phyloP scores from a whole-genome alignment of 1,140 invertebrate genomes.

The Oryctes rhinoceros region DNA sequence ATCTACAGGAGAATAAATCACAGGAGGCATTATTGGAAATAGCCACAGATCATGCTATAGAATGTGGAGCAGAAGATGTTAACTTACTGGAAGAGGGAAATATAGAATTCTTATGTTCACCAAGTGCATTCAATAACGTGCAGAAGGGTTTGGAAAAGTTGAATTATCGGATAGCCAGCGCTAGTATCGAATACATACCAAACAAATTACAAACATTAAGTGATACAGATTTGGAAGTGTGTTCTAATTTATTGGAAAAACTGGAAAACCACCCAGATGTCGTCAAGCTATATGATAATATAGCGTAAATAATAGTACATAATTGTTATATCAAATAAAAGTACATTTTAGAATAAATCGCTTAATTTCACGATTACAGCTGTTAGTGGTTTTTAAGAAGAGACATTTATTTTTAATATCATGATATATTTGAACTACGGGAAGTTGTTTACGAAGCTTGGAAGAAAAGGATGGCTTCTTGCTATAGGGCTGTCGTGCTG shows the following conservation, averaged over 20 bases:
- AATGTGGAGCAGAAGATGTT: conserved; percentile 70
- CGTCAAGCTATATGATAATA: conserved; percentile 64
- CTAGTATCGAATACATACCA: conserved; percentile 64
- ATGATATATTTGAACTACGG: too few species aligned
- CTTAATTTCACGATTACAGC: too few species aligned
- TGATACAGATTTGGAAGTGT: conserved; percentile 60
- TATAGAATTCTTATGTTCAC: conserved; percentile 62
- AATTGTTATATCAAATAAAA: background rate
- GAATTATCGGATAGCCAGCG: conserved; percentile 62
- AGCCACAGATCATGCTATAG: conserved; percentile 71
- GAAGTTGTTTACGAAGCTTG: too few species aligned
- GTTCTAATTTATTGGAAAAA: conserved; percentile 60
- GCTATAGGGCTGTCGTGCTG: too few species aligned
- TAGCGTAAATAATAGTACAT: conserved; percentile 54
- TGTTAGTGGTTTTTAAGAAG: too few species aligned
- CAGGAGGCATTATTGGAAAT: conserved; percentile 61
- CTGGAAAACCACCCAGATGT: conserved; percentile 63
- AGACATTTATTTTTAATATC: too few species aligned
- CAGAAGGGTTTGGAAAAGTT: conserved; percentile 58
- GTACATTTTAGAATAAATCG: too few species aligned
- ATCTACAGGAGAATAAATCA: background rate
- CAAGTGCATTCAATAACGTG: conserved; percentile 55
- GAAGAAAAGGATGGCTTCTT: too few species aligned
- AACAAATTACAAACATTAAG: conserved; percentile 56
- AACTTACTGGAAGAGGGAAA: conserved; percentile 60